These are phyloP conservation scores for Gallinago undulata DNA, from an alignment of 2,113 vertebrate species.

Conservation along the genomic window DNA sequence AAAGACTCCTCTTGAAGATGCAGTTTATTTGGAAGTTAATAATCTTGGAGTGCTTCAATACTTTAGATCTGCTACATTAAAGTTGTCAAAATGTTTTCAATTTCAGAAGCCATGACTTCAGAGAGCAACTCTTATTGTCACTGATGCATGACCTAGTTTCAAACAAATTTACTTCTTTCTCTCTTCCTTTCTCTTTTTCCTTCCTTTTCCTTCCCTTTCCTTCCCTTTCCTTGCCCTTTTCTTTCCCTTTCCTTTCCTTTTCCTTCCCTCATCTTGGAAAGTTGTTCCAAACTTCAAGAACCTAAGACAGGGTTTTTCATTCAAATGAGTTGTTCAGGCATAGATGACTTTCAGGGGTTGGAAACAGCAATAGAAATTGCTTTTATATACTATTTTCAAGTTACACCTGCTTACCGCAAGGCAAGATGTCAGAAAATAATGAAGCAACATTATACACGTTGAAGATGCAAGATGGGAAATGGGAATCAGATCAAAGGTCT, in stretches of 20 bases:
- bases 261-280: background rate
- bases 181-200: too few species aligned
- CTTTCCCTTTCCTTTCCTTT: too few species aligned
- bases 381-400: conserved; percentile 68
- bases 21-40: conserved; percentile 58
- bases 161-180: background rate
- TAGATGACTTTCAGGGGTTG: conserved; percentile 8
- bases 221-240: too few species aligned
- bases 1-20: conserved; percentile 26
- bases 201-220: background rate
- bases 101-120: conserved; percentile 40
- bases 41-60: conserved; percentile 19
- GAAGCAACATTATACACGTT: conserved; percentile 64
- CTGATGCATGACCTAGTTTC: conserved; percentile 20
- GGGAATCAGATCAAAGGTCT: conserved; percentile 71
- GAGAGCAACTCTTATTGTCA: conserved; percentile 14
- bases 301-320: background rate
- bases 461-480: conserved; percentile 64
- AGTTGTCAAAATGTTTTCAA: conserved; percentile 46
- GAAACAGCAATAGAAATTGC: conserved; percentile 58
- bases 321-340: conserved; percentile 36
- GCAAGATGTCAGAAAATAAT: conserved; percentile 76
- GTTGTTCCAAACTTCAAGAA: background rate
- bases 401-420: conserved; percentile 65
- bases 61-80: conserved; percentile 25